Evolutionary conservation across 1,140 invertebrate species (phyloP).

Genomic region (Pseudoatta argentina): DNA sequence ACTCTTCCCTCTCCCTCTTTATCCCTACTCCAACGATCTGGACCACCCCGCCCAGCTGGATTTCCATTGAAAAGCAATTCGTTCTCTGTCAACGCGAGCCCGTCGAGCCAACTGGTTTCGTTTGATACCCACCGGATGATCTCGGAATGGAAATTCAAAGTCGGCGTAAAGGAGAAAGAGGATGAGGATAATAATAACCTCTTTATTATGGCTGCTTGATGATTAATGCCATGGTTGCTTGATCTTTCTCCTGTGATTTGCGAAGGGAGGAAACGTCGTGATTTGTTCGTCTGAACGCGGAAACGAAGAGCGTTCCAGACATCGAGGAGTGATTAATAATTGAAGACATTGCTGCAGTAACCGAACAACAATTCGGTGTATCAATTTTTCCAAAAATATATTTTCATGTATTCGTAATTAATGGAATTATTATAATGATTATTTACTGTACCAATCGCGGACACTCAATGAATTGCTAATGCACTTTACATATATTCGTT

Average conservation of each 20-base stretch:
- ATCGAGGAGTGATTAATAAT: conserved; percentile 45
- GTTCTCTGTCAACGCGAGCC: conserved; percentile 74
- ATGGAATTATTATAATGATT: neutral
- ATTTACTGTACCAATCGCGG: neutral
- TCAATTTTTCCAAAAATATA: conserved; percentile 11
- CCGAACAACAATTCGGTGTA: neutral
- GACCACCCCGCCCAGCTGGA: conserved; percentile 23
- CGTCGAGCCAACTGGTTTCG: conserved; percentile 66
- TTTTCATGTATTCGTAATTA: neutral
- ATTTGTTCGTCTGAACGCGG: conserved; percentile 6
- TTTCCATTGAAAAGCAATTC: conserved; percentile 77
- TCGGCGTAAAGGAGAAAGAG: neutral
- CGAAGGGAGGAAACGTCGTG: neutral
- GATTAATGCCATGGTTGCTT: conserved; percentile 59
- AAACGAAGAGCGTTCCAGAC: conserved; percentile 10
- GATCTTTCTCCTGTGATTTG: conserved; percentile 21
- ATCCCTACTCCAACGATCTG: conserved; percentile 1
- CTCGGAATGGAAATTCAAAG: conserved; percentile 11
- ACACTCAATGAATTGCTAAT: neutral
- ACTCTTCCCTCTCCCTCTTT: neutral
- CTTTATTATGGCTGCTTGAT: conserved; percentile 62
- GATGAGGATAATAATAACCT: conserved; percentile 61
- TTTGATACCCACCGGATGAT: conserved; percentile 47
- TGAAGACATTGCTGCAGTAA: conserved; percentile 19
- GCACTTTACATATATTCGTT: neutral